Conservation (phyloP, 2,113 vertebrate species). For the Prochilodus magdalenae region DNA sequence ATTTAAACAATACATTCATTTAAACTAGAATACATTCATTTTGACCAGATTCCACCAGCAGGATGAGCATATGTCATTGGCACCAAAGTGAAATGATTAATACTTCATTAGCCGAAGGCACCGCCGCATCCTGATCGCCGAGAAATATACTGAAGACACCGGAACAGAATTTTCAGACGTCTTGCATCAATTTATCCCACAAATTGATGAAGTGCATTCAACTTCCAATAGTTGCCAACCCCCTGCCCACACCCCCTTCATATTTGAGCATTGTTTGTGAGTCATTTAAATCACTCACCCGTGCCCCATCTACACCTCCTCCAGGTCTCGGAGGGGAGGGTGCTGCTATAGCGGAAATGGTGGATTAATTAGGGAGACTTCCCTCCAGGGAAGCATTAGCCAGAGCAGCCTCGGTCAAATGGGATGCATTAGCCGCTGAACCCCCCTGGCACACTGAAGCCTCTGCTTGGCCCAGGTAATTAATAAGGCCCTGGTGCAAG, state of each 20-base stretch:
- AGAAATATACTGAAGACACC: not conserved
- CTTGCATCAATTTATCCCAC: not conserved
- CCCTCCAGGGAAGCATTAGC: conserved; percentile 86
- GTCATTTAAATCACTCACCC: conserved; percentile 56
- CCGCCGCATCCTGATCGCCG: not conserved
- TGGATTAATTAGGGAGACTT: conserved; percentile 94
- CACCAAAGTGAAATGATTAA: not conserved
- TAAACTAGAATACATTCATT: not conserved
- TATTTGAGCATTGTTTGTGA: conserved; percentile 51
- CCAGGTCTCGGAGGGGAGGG: conserved; percentile 81
- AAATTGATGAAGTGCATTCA: conserved; percentile 5
- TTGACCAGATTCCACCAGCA: not conserved
- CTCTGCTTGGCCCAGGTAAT: conserved; percentile 72
- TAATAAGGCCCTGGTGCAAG: conserved; percentile 69
- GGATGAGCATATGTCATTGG: not conserved
- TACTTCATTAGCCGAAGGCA: conserved; percentile 1
- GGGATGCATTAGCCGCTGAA: conserved; percentile 76
- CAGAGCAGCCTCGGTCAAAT: conserved; percentile 81
- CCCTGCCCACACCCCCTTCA: conserved; percentile 11
- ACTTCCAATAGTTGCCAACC: conserved; percentile 5
- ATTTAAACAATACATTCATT: too few relatives aligned
- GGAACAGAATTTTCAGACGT: not conserved
- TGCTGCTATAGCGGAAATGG: conserved; percentile 89
- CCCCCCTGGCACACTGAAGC: conserved; percentile 73
- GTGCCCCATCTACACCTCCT: conserved; percentile 68